Percentiles rank a stretch among this genome's conserved stretches.
These are phyloP conservation scores for Vannuccia rotundouncinata DNA, from an alignment of 2,888 invertebrate species.

Conservation along the genomic window DNA sequence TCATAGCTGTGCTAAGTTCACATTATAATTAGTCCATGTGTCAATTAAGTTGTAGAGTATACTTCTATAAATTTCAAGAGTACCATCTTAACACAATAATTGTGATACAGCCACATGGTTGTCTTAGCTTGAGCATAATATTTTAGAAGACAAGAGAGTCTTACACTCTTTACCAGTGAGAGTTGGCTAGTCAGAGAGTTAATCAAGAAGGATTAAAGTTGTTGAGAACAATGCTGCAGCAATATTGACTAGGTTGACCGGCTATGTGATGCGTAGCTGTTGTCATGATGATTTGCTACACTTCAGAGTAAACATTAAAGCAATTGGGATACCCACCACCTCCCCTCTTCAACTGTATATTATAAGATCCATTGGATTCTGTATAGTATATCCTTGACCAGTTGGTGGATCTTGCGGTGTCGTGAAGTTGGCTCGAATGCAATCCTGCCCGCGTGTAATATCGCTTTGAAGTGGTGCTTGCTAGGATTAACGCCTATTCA, in stretches of 20 bases:
- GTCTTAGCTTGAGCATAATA: background rate
- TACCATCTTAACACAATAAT: constrained; percentile 13
- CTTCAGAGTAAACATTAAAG: no score
- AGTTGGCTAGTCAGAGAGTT: no score
- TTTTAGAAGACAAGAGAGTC: background rate
- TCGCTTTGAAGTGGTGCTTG: background rate
- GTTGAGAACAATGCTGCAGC: no score
- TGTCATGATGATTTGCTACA: background rate
- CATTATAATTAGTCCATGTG: constrained; percentile 13
- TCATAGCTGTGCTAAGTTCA: background rate
- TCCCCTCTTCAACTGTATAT: background rate
- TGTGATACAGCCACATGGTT: background rate
- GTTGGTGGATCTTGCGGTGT: background rate
- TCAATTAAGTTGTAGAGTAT: background rate
- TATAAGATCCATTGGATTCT: background rate
- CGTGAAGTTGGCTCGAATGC: no score
- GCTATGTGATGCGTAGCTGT: no score
- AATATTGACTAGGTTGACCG: no score
- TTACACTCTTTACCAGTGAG: no score
- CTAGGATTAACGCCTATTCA: background rate
- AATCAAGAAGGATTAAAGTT: no score
- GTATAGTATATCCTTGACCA: background rate
- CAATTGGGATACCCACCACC: background rate
- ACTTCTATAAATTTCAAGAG: background rate
- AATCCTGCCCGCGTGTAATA: background rate